Evolutionary conservation across 2,888 invertebrate genomes (phyloP).

Genomic region (Disparrhopalites patrizii): DNA sequence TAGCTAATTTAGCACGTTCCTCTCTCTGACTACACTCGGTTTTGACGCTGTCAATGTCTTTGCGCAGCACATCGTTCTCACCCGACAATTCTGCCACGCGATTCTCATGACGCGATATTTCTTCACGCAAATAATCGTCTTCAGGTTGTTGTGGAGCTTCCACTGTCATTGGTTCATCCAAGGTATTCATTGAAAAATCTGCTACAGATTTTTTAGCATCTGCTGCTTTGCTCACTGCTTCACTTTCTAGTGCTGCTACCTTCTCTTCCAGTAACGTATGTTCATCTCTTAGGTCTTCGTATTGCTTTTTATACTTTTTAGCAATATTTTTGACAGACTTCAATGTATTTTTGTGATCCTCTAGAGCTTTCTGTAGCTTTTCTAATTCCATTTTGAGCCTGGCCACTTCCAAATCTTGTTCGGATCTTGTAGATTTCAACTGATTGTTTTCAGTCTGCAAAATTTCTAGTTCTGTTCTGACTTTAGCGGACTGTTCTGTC

Average conservation of each 20-base stretch:
- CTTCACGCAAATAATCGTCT: slow-evolving; percentile 70
- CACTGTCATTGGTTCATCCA: slow-evolving; percentile 35
- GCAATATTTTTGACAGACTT: slow-evolving; percentile 69
- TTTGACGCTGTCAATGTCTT: slow-evolving; percentile 36
- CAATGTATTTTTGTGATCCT: slow-evolving; percentile 62
- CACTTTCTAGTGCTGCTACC: slow-evolving; percentile 59
- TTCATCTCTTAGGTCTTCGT: slow-evolving; percentile 64
- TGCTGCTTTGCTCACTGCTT: slow-evolving; percentile 61
- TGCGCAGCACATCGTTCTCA: slow-evolving; percentile 38
- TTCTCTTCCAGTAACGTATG: slow-evolving; percentile 65
- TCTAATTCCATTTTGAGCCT: slow-evolving; percentile 61
- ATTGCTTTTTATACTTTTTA: slow-evolving; percentile 84
- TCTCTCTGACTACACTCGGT: slow-evolving; percentile 31
- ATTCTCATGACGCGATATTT: slow-evolving; percentile 65
- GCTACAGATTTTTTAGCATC: slow-evolving; percentile 33
- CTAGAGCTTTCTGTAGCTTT: slow-evolving; percentile 66
- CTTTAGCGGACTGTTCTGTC: slow-evolving; percentile 34
- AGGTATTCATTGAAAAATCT: slow-evolving; percentile 37
- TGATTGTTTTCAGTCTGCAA: slow-evolving; percentile 49
- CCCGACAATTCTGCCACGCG: slow-evolving; percentile 33
- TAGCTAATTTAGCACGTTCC: slow-evolving; percentile 35
- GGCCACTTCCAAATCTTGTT: slow-evolving; percentile 60
- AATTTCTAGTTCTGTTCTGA: slow-evolving; percentile 29
- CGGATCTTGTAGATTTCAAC: slow-evolving; percentile 62
- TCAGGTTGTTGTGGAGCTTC: slow-evolving; percentile 59